phyloP scores from a whole-genome alignment of 2,797 vertebrate genomes.

The Pipistrellus kuhlii region DNA sequence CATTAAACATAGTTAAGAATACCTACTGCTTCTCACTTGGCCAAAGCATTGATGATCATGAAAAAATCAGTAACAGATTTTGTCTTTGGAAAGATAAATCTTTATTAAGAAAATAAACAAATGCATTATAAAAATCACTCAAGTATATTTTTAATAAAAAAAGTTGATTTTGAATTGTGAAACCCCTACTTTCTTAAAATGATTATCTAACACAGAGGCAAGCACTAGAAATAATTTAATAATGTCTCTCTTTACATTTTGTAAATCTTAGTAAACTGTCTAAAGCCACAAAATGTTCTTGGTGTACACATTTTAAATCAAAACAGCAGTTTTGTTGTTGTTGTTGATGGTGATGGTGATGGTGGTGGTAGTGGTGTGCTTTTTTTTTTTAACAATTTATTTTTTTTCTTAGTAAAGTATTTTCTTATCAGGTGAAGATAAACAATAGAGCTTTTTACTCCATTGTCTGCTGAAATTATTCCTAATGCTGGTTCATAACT shows the following conservation, averaged over 20 bases:
- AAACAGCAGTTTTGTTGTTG: neutral
- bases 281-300: neutral
- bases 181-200: neutral
- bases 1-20: neutral
- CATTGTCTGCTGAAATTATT: neutral
- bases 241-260: neutral
- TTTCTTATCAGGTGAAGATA: neutral
- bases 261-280: neutral
- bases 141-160: neutral
- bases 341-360: neutral
- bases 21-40: neutral
- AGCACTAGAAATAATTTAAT: neutral
- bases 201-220: neutral
- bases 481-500: neutral
- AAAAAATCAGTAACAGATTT: neutral
- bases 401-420: neutral
- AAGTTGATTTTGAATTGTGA: neutral
- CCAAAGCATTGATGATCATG: neutral
- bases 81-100: neutral
- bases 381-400: neutral
- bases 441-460: neutral
- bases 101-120: constrained; percentile 34
- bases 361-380: no score
- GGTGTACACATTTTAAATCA: neutral
- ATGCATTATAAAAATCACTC: neutral